phyloP scores from a whole-genome alignment of 2,113 vertebrate species.

The Eira barbara region DNA sequence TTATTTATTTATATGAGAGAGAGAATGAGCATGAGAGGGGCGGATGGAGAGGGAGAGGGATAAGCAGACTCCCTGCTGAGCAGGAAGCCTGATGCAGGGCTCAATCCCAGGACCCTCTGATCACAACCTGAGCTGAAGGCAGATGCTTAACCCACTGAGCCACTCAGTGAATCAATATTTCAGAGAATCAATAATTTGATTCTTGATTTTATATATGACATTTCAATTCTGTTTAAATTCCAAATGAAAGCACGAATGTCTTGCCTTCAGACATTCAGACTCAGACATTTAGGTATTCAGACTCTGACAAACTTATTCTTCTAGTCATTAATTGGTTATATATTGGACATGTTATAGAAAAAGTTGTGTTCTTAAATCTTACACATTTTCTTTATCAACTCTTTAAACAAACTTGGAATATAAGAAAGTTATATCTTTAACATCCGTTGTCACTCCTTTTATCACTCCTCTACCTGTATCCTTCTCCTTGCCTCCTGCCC shows the following conservation, averaged over 20 bases:
- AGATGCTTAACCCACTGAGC: not conserved
- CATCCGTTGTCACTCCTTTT: not conserved
- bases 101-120: not conserved
- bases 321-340: not conserved
- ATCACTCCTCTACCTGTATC: not conserved
- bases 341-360: not conserved
- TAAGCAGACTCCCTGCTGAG: not conserved
- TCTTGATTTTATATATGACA: not conserved
- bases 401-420: not conserved
- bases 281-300: not conserved
- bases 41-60: not conserved
- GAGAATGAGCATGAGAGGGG: not conserved
- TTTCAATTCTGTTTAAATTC: not conserved
- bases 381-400: not conserved
- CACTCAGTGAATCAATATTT: not conserved
- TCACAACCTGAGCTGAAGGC: not conserved
- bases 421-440: not conserved
- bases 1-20: not conserved
- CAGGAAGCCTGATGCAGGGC: not conserved
- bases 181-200: not conserved
- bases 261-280: not conserved
- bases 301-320: not conserved
- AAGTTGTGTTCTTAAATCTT: not conserved
- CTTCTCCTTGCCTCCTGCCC: not conserved
- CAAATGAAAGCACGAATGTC: not conserved